Evolutionary conservation across 1,140 invertebrate genomes (phyloP).

Genomic region (Lepeophtheirus salmonis): DNA sequence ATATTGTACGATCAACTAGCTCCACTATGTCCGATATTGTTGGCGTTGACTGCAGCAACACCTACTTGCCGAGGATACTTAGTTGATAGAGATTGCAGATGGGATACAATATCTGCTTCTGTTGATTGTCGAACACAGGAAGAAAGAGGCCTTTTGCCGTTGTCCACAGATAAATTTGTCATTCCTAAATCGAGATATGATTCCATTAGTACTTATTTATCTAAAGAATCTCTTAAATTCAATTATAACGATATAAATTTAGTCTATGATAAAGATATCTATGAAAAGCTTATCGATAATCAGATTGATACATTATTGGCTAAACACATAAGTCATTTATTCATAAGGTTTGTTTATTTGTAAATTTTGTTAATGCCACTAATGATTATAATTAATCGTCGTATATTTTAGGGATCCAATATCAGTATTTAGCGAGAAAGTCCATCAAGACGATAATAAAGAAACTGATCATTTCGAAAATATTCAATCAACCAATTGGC

Average conservation of each 20-base stretch:
- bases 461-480: constrained; percentile 99
- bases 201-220: constrained; percentile 91
- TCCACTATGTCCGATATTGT: constrained; percentile 88
- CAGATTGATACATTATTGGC: constrained; percentile 78
- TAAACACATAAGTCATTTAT: constrained; percentile 90
- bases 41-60: constrained; percentile 87
- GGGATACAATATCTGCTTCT: constrained; percentile 80
- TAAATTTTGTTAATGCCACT: neutral
- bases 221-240: constrained; percentile 40
- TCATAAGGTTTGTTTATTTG: constrained; percentile 45
- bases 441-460: constrained; percentile 76
- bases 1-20: constrained; percentile 92
- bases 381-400: neutral
- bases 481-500: constrained; percentile 99
- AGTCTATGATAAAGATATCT: constrained; percentile 63
- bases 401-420: constrained; percentile 61
- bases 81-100: constrained; percentile 87
- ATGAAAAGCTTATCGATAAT: constrained; percentile 54
- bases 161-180: constrained; percentile 40
- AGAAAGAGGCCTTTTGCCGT: constrained; percentile 60
- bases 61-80: constrained; percentile 79
- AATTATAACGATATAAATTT: constrained; percentile 75
- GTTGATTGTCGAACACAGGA: constrained; percentile 89
- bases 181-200: constrained; percentile 95
- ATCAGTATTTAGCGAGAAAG: constrained; percentile 83